Evolutionary conservation across 2,797 vertebrate genomes (phyloP).

Genomic region (Trematomus bernacchii): DNA sequence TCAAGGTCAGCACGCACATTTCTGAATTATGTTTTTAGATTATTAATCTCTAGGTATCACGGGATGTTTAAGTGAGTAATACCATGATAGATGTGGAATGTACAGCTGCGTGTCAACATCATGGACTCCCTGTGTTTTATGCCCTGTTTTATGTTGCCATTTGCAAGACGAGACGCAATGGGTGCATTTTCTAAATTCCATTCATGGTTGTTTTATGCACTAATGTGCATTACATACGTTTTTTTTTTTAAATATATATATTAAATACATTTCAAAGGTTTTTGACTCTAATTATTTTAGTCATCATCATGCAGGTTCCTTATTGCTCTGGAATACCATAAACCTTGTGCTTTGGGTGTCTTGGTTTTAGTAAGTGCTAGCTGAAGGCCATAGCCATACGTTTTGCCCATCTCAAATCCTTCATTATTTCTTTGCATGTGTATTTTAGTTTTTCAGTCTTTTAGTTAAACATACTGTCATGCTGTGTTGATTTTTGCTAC

Average conservation of each 20-base stretch:
- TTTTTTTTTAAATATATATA: conserved; percentile 1
- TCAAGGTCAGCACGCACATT: not conserved
- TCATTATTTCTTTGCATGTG: conserved; percentile 19
- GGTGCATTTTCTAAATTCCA: conserved; percentile 42
- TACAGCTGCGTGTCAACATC: conserved; percentile 53
- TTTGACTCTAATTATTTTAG: not conserved
- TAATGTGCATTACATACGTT: not conserved
- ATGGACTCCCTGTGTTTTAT: conserved; percentile 34
- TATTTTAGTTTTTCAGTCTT: conserved; percentile 51
- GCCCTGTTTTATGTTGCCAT: conserved; percentile 12
- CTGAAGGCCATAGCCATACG: not conserved
- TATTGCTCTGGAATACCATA: conserved; percentile 17
- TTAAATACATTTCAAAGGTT: not conserved
- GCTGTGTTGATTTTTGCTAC: conserved; percentile 47
- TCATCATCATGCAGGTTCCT: conserved; percentile 2
- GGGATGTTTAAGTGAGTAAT: conserved; percentile 32
- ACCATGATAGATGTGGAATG: conserved; percentile 51
- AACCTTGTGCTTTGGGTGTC: conserved; percentile 18
- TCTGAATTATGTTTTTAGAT: not conserved
- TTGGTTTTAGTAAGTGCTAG: not conserved
- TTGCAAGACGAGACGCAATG: not conserved
- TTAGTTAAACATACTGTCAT: conserved; percentile 26
- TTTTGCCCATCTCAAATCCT: not conserved
- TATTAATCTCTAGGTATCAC: conserved; percentile 18
- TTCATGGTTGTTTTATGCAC: conserved; percentile 13